phyloP scores from a whole-genome alignment of 2,113 vertebrate species.

The Coturnix japonica region DNA sequence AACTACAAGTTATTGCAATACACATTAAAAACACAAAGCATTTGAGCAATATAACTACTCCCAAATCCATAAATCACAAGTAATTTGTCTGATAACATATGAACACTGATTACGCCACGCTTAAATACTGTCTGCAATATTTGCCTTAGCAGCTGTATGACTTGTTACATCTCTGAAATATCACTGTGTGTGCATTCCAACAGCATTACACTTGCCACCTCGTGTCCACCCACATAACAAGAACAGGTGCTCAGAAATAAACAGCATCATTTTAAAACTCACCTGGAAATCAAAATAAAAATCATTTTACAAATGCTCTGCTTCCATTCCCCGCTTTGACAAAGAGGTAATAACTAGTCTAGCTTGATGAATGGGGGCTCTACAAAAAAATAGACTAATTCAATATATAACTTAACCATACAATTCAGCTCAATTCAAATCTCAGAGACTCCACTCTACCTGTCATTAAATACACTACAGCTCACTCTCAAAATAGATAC shows the following conservation, averaged over 20 bases:
- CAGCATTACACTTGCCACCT: background rate
- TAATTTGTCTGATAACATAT: background rate
- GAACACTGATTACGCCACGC: background rate
- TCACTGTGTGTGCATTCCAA: background rate
- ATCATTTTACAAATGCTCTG: background rate
- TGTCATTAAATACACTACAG: background rate
- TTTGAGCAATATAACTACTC: background rate
- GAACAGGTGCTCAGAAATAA: background rate
- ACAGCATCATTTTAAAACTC: background rate
- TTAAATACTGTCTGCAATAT: background rate
- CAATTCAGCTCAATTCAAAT: background rate
- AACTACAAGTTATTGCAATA: background rate
- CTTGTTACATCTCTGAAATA: background rate
- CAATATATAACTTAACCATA: background rate
- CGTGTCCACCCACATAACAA: background rate
- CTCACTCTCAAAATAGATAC: conserved; percentile 14
- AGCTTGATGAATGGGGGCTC: background rate
- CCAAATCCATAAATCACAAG: background rate
- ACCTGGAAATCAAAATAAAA: conserved; percentile 10
- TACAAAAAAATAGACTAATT: background rate
- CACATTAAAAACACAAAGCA: background rate
- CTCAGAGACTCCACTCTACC: background rate
- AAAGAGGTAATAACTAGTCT: background rate
- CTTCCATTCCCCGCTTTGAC: background rate
- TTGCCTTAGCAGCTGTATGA: background rate